Evolutionary conservation across 2,888 invertebrate genomes (phyloP).

Genomic region (Xylota sylvarum): DNA sequence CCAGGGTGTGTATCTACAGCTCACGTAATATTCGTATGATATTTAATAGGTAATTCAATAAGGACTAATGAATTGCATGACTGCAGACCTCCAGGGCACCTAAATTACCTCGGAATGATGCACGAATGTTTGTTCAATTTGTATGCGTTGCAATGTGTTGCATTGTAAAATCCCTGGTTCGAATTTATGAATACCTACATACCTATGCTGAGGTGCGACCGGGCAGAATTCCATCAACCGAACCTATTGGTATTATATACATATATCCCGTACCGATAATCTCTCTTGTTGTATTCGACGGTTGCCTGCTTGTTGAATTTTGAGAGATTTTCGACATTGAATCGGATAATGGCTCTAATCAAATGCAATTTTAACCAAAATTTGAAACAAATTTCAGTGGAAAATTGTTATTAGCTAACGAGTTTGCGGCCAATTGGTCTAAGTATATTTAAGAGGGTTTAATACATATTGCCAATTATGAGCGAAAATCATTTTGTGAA

Average conservation of each 20-base stretch:
- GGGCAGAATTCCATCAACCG: too few relatives aligned
- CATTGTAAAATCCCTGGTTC: slow-evolving; percentile 10
- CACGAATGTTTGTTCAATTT: not conserved
- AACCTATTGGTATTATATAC: not conserved
- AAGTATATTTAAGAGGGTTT: not conserved
- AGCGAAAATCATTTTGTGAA: not conserved
- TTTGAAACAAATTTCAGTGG: not conserved
- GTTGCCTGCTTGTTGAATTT: slow-evolving; percentile 11
- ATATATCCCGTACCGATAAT: not conserved
- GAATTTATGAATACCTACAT: not conserved
- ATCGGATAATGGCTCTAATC: not conserved
- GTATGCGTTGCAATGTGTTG: not conserved
- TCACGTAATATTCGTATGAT: slow-evolving; percentile 18
- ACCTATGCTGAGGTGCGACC: too few relatives aligned
- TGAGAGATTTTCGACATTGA: slow-evolving; percentile 6
- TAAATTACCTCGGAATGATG: not conserved
- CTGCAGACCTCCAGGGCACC: slow-evolving; percentile 50
- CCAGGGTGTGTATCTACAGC: not conserved
- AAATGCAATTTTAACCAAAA: slow-evolving; percentile 10
- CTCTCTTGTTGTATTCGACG: not conserved
- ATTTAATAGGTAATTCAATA: slow-evolving; percentile 53
- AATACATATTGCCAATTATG: not conserved
- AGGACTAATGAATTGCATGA: slow-evolving; percentile 58
- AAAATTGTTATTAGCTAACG: slow-evolving; percentile 11
- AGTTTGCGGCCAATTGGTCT: not conserved